Evolutionary conservation across 1,140 invertebrate genomes (phyloP).

Genomic region (Hylaeus anthracinus): DNA sequence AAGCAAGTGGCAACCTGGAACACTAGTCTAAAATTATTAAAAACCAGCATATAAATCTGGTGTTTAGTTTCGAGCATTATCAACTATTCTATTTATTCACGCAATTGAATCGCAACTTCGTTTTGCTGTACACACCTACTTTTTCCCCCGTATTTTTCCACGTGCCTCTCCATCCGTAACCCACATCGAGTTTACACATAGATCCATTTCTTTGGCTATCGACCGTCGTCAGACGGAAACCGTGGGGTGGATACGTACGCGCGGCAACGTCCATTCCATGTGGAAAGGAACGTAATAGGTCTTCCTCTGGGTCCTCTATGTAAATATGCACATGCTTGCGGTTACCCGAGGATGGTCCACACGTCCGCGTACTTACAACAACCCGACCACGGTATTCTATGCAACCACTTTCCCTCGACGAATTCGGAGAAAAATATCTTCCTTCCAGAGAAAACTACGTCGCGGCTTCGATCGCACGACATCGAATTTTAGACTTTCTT

Average conservation of each 20-base stretch:
- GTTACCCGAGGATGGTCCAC: constrained; percentile 49
- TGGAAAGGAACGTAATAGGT: constrained; percentile 63
- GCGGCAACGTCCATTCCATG: constrained; percentile 1
- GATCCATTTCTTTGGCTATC: constrained; percentile 34
- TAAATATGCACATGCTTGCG: constrained; percentile 66
- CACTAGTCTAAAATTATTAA: too few species aligned
- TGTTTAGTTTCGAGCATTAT: too few species aligned
- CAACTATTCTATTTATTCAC: background rate
- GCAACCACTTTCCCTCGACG: constrained; percentile 38
- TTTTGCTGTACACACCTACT: constrained; percentile 7
- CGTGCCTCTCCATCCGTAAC: background rate
- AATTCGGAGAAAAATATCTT: constrained; percentile 40
- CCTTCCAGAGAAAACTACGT: constrained; percentile 8
- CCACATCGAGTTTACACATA: constrained; percentile 23
- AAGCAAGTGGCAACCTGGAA: too few species aligned
- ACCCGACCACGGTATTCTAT: constrained; percentile 18
- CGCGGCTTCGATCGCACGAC: constrained; percentile 1
- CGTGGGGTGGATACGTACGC: background rate
- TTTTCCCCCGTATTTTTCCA: constrained; percentile 27
- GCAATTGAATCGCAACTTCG: constrained; percentile 10
- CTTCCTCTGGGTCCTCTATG: constrained; percentile 56
- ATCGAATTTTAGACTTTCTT: background rate
- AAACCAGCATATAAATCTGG: too few species aligned
- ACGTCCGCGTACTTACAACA: constrained; percentile 22
- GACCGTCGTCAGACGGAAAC: background rate